These are phyloP conservation scores for Craniophora ligustri DNA, from an alignment of 2,888 invertebrate species.

Conservation along the genomic window DNA sequence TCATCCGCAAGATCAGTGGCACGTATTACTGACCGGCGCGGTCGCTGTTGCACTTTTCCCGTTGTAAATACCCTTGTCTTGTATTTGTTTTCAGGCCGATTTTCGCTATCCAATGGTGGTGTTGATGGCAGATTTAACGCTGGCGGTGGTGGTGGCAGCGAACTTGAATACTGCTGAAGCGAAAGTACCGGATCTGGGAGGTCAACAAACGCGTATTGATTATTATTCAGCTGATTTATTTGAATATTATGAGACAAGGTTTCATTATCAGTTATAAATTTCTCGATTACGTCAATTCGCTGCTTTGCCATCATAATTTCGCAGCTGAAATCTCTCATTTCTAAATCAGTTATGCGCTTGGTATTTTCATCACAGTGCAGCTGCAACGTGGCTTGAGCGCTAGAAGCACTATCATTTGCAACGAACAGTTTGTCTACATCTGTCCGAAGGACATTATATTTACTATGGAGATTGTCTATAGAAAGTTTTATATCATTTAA, in stretches of 20 bases:
- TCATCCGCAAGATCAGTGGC: too few relatives aligned
- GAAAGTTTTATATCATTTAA: background rate
- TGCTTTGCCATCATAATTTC: background rate
- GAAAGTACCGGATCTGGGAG: slow-evolving; percentile 4
- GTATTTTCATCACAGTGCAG: background rate
- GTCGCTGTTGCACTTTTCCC: background rate
- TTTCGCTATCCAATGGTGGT: background rate
- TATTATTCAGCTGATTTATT: background rate
- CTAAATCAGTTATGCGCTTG: background rate
- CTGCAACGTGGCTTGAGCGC: background rate
- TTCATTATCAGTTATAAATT: background rate
- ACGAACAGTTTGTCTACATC: background rate
- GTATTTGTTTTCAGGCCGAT: background rate
- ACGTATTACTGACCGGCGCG: background rate
- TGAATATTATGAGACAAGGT: background rate
- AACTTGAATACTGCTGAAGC: background rate
- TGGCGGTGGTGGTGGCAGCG: background rate
- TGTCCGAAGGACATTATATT: background rate
- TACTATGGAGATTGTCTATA: background rate
- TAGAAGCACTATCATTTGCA: background rate
- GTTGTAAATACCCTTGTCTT: background rate
- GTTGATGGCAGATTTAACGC: background rate
- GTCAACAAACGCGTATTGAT: background rate
- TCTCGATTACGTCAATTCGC: background rate
- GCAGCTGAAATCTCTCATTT: background rate